Evolutionary conservation across 2,113 vertebrate species (phyloP).

Genomic region (Dipodomys spectabilis): DNA sequence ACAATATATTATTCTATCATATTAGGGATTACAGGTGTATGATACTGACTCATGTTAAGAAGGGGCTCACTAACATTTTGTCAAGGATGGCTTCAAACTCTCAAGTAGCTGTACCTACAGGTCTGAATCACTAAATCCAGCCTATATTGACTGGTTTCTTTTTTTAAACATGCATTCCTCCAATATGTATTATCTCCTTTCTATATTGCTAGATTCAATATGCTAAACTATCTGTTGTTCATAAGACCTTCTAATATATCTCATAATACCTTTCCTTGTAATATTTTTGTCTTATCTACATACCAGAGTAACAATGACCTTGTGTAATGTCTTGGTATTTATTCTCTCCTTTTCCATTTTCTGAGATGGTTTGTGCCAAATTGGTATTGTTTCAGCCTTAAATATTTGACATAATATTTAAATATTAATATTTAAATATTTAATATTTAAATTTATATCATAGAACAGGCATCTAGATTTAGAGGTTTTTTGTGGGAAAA

Average conservation of each 20-base stretch:
- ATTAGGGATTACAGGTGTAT: too few species aligned
- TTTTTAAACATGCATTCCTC: background rate
- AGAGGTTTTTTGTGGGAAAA: background rate
- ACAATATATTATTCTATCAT: too few species aligned
- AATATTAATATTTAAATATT: too few species aligned
- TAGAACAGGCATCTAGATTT: background rate
- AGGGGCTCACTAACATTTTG: too few species aligned
- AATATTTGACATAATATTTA: background rate
- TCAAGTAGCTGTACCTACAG: too few species aligned
- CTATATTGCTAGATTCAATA: background rate
- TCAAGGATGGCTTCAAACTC: too few species aligned
- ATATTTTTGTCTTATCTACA: constrained; percentile 36
- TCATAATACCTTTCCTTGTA: background rate
- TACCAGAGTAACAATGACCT: background rate
- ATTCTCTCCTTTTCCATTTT: constrained; percentile 9
- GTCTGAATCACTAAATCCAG: too few species aligned
- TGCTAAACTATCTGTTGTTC: background rate
- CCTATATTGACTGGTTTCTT: too few species aligned
- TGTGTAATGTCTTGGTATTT: background rate
- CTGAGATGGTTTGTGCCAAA: background rate
- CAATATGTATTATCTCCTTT: background rate
- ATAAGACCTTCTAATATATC: background rate
- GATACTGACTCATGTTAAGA: too few species aligned
- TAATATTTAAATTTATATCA: background rate
- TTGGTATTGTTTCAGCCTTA: constrained; percentile 9